Evolutionary conservation across 2,797 vertebrate genomes (phyloP), one percentile per base, ranked within the genome.

Genomic region (Catostomus latipinnis): DNA sequence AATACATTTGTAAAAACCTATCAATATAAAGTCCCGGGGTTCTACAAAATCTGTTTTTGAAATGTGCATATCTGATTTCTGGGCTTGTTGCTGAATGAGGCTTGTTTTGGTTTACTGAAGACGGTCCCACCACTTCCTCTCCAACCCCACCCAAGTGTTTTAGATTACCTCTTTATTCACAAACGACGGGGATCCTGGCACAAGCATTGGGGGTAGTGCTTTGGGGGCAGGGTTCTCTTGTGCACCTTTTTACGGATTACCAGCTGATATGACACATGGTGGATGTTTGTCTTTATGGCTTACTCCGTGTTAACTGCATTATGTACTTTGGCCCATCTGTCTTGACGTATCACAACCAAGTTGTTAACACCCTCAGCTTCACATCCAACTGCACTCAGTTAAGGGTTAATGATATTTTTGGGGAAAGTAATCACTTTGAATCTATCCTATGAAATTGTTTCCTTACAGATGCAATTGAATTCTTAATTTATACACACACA

Each of bases 251-350:
- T 57, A 61, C 57, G 63, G 76, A 71, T 78, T 66, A 66, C 10
- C 18, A 56, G 68, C 62, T 72, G 53, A 83, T 50, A 81, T 72
- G 49, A 60, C 57, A 73, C 46, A 83, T 48, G 14, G 61, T 60
- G 70, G 53, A 73, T 50, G 34, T 34, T 3, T 5, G 18, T 53
- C 58, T 78, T 78, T 63, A 54, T 71, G 67, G 16, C 43, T 79
- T 48, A 43, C 61, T 71, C 53, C 8, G 46, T 48, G 60, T 71
- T 71, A 79, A 79, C 68, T 12, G 8, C 65, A 79, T 82, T 57
- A 69, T 14, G 66, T 66, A 9, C 46, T 67, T 60, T 62, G 8
- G 4, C 53, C 77, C 81, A 80, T 80, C 81, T 85, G 81, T 22
- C 79, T 48, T 34, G 34, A 61, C 8, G 0, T 63, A 34, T 56